phyloP scores from a whole-genome alignment of 2,797 vertebrate species.

The Gouania willdenowi region DNA sequence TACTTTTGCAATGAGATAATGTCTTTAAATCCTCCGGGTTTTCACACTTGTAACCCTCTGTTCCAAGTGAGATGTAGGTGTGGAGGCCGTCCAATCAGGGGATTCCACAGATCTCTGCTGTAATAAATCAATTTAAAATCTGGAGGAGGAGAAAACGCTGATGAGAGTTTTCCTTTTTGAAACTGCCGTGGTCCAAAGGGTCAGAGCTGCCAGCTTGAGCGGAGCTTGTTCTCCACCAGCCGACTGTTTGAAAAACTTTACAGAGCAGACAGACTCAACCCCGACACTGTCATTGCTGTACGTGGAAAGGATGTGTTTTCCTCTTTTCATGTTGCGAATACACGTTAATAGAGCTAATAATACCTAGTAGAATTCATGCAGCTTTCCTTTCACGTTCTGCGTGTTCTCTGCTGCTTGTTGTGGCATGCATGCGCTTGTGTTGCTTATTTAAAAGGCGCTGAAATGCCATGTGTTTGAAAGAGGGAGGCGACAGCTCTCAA shows the following conservation, averaged over 20 bases:
- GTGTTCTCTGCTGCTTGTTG: slow-evolving; percentile 9
- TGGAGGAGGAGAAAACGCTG: slow-evolving; percentile 69
- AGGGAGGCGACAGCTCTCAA: slow-evolving; percentile 15
- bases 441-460: slow-evolving; percentile 1
- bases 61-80: slow-evolving; percentile 19
- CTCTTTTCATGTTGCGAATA: background rate
- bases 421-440: background rate
- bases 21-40: slow-evolving; percentile 5
- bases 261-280: slow-evolving; percentile 21
- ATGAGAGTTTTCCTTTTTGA: slow-evolving; percentile 62
- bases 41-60: slow-evolving; percentile 5
- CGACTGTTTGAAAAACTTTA: slow-evolving; percentile 24
- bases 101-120: slow-evolving; percentile 58
- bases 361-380: background rate
- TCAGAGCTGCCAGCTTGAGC: slow-evolving; percentile 46
- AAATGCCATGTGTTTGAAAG: slow-evolving; percentile 11
- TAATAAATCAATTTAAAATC: slow-evolving; percentile 67
- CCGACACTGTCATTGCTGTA: background rate
- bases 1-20: slow-evolving; percentile 12
- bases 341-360: background rate
- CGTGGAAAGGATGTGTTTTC: slow-evolving; percentile 5
- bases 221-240: slow-evolving; percentile 37
- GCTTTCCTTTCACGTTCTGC: slow-evolving; percentile 15
- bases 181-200: slow-evolving; percentile 40
- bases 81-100: slow-evolving; percentile 57